Base-by-base conservation (phyloP, 2,888 invertebrate species). In the Cephus spinipes region DNA sequence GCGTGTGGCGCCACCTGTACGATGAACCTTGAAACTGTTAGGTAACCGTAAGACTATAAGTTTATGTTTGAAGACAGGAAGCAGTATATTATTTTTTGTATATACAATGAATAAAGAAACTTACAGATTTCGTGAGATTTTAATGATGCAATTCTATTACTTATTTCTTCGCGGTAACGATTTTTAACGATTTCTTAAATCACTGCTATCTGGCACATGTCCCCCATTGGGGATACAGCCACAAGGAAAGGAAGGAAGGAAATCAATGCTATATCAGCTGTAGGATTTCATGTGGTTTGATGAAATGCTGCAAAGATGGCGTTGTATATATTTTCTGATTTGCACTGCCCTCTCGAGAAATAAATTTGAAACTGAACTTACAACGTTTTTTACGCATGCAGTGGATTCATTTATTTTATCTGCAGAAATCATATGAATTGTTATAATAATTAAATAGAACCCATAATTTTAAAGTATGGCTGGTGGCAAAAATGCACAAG, bases 401-500 rank as follows among this genome's bases (percentile, higher is more conserved):
- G 55, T 9, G 9, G 2, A 23, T 23, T 55, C 9, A 55, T 9
- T 55, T 9, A 55, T 55, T 55, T 55, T 23, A 55, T 55, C 23
- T 55, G 23, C 55, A 55, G 55, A 1, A 55, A 55, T 55, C 23
- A 23, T 23, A 55, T 55, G 9, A 9, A 55, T 55, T 55, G 55
- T 55, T 55, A 55, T 55, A 23, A 23, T 55, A 55, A 55, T 55
- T 55, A 55, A 23, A 55, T 12, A 30, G 32, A 71, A 11, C 31
- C 32, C 4, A 33, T 71, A 77, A 77, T 35, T 69, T 35, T 33
- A 74, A 79, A 83, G 33, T 77, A 90, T 90, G 90, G 86, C 90
- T 73, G 86, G 84, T 73, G 86, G 85, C 75, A 90, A 89, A 85
- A 87, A 83, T 74, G 85, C 83, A 23, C 89, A 95, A 93, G 94